A percentile compares a stretch with the other conserved stretches of the same genome.
These are phyloP conservation scores for Ceratina japonica DNA, from an alignment of 1,140 invertebrate genomes.

Conservation along the genomic window DNA sequence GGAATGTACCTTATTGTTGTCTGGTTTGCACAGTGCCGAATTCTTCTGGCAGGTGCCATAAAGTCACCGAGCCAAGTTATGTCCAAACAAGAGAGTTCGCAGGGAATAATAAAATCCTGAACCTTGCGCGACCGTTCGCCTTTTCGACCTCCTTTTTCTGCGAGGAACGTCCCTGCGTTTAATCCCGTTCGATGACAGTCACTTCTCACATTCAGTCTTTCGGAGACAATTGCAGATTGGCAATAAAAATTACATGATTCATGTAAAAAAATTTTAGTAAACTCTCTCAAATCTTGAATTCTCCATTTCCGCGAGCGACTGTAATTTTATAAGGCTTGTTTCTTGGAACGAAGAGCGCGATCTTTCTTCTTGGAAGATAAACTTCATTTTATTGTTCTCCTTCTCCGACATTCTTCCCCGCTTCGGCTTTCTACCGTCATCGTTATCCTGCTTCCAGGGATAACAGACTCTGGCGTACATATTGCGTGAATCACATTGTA, in stretches of 20 bases:
- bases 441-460: conserved; percentile 41
- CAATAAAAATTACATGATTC: background rate
- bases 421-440: conserved; percentile 27
- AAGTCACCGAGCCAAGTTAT: conserved; percentile 65
- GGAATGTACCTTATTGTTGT: conserved; percentile 73
- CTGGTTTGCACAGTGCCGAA: conserved; percentile 66
- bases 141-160: conserved; percentile 21
- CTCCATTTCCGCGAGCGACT: background rate
- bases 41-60: conserved; percentile 70
- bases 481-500: conserved; percentile 28
- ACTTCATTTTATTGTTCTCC: conserved; percentile 16
- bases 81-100: conserved; percentile 63
- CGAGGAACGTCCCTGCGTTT: background rate
- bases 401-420: conserved; percentile 18
- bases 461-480: conserved; percentile 37
- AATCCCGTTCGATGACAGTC: background rate
- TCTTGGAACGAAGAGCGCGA: conserved; percentile 24
- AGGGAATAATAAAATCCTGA: conserved; percentile 60
- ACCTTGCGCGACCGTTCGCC: background rate
- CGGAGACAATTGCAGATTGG: background rate
- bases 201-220: background rate
- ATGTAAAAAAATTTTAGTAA: background rate
- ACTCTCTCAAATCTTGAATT: too few relatives aligned
- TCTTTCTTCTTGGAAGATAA: conserved; percentile 34
- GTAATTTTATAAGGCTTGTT: conserved; percentile 5